Evolutionary conservation across 2,888 invertebrate species (phyloP).

Genomic region (Drosophila maculinotata): DNA sequence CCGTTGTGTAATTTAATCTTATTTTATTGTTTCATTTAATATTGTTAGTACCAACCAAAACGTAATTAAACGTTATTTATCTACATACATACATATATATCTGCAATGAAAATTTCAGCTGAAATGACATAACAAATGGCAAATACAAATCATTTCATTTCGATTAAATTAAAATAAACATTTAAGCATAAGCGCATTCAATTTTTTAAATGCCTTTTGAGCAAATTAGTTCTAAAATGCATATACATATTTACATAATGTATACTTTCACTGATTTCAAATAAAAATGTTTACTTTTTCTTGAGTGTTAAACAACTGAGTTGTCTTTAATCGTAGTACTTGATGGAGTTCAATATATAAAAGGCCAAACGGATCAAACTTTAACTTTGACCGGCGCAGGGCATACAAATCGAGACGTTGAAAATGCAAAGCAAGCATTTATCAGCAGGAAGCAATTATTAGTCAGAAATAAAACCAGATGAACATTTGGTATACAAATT

Average conservation of each 20-base stretch:
- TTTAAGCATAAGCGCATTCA: conserved; percentile 44
- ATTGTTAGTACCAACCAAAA: conserved; percentile 37
- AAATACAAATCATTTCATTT: conserved; percentile 62
- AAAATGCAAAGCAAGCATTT: background rate
- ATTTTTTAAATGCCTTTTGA: conserved; percentile 66
- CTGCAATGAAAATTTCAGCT: conserved; percentile 33
- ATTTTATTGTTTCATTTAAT: conserved; percentile 51
- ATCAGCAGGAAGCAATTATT: background rate
- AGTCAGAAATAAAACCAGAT: background rate
- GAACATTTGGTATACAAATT: too few species aligned
- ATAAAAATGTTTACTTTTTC: conserved; percentile 67
- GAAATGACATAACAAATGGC: conserved; percentile 11
- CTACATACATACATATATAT: conserved; percentile 29
- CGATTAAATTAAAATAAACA: conserved; percentile 49
- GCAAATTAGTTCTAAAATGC: conserved; percentile 59
- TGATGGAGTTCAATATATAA: background rate
- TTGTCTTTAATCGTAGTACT: background rate
- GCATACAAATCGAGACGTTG: background rate
- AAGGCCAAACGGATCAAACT: too few species aligned
- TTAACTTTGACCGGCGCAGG: background rate
- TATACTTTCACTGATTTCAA: conserved; percentile 70
- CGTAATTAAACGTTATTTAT: conserved; percentile 35
- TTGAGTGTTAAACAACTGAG: conserved; percentile 48
- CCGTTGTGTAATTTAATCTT: conserved; percentile 58
- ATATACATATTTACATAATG: conserved; percentile 54